These are phyloP conservation scores for Linnaemya tessellans DNA, from an alignment of 2,888 invertebrate genomes.

Conservation along the genomic window DNA sequence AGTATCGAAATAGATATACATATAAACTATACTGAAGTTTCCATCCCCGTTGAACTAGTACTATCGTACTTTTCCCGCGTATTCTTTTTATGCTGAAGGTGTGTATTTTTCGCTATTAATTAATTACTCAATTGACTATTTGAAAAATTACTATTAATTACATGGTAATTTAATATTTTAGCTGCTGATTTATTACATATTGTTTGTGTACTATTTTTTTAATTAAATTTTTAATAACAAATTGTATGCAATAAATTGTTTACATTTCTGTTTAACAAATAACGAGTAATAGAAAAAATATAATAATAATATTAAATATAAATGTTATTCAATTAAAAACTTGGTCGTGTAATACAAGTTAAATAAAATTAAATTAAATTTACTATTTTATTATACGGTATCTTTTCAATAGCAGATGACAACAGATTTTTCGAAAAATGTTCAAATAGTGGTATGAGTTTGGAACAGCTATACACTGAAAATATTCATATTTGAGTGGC, in stretches of 20 bases:
- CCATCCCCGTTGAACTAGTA: neutral
- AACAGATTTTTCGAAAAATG: neutral
- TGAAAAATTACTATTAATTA: constrained; percentile 25
- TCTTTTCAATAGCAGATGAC: constrained; percentile 29
- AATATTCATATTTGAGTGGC: neutral
- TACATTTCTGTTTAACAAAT: neutral
- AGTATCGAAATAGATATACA: too few relatives aligned
- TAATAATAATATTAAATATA: neutral
- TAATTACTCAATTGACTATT: constrained; percentile 41
- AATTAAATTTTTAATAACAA: constrained; percentile 25
- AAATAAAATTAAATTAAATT: constrained; percentile 35
- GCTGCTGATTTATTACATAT: constrained; percentile 24
- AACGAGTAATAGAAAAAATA: neutral
- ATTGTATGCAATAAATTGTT: constrained; percentile 4
- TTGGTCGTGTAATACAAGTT: constrained; percentile 30
- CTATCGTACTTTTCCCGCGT: neutral
- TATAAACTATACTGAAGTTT: neutral
- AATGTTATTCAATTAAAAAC: constrained; percentile 29
- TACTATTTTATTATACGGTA: constrained; percentile 40
- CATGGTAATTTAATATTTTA: constrained; percentile 34
- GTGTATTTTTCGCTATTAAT: constrained; percentile 26
- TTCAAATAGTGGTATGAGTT: neutral
- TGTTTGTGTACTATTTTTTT: neutral
- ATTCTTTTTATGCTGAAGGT: constrained; percentile 6
- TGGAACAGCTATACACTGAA: neutral